These are phyloP conservation scores for Peromyscus melanophrys DNA, from an alignment of 2,797 vertebrate genomes.

Conservation along the genomic window DNA sequence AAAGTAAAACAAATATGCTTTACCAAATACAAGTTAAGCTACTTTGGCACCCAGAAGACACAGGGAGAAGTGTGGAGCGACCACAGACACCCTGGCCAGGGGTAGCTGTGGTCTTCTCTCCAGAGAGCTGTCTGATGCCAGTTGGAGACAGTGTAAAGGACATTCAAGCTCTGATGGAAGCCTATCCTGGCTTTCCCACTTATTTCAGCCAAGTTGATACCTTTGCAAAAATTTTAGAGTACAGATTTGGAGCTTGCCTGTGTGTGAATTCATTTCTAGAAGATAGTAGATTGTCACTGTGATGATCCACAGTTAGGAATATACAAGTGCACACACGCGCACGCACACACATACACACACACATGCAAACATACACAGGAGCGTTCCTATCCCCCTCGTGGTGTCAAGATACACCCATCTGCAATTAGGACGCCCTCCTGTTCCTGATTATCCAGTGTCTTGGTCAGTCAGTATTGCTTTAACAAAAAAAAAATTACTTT, in stretches of 20 bases:
- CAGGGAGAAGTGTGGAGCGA: fast-evolving
- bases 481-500: not conserved
- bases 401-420: not conserved
- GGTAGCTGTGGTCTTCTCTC: fast-evolving
- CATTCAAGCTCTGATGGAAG: fast-evolving
- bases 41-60: fast-evolving
- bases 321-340: not conserved
- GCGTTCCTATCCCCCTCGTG: fast-evolving
- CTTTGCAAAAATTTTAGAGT: not conserved
- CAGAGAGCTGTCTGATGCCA: fast-evolving
- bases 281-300: not conserved
- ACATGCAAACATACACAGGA: too few species aligned
- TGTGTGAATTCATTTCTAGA: not conserved
- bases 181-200: not conserved
- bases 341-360: too few species aligned
- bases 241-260: not conserved
- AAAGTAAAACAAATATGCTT: not conserved
- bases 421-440: fast-evolving
- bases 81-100: too few species aligned
- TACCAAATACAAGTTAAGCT: not conserved
- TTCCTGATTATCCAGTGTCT: not conserved
- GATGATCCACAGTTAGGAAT: not conserved
- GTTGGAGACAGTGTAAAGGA: fast-evolving
- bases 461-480: too few species aligned
- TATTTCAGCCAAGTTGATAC: not conserved